Conservation (phyloP, 1,140 invertebrate species). For the Brachionus koreanus region DNA sequence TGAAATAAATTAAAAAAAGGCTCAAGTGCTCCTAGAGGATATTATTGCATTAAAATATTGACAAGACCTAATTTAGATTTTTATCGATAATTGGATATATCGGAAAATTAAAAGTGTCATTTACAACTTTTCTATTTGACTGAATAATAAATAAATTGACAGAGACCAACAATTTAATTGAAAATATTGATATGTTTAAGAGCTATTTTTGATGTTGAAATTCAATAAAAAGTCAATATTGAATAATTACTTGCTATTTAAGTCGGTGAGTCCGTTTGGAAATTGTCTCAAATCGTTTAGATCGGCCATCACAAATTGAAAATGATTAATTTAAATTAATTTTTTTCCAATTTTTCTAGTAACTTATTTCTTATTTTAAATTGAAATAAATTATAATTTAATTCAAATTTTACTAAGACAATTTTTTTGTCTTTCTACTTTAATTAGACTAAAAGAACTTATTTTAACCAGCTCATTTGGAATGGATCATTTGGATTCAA, state of each 20-base stretch:
- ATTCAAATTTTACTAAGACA: not conserved
- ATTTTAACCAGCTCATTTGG: not conserved
- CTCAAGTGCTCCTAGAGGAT: too few species aligned
- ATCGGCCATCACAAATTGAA: constrained; percentile 1
- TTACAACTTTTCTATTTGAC: not conserved
- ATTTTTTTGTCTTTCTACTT: not conserved
- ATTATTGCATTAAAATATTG: too few species aligned
- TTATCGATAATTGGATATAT: not conserved
- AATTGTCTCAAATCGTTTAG: constrained; percentile 18
- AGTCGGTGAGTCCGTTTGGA: not conserved
- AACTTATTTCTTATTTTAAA: not conserved
- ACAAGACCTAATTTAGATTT: not conserved
- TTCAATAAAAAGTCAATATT: not conserved
- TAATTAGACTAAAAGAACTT: not conserved
- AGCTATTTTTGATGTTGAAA: not conserved
- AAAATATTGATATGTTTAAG: not conserved
- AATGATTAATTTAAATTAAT: not conserved
- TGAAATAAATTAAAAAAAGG: too few species aligned
- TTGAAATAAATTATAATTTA: not conserved
- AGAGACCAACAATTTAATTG: not conserved
- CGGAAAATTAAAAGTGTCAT: not conserved
- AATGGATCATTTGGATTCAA: not conserved
- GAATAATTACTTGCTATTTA: not conserved
- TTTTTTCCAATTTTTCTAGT: not conserved
- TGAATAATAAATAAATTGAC: not conserved